phyloP scores from a whole-genome alignment of 2,113 vertebrate genomes.

The Vombatus ursinus region DNA sequence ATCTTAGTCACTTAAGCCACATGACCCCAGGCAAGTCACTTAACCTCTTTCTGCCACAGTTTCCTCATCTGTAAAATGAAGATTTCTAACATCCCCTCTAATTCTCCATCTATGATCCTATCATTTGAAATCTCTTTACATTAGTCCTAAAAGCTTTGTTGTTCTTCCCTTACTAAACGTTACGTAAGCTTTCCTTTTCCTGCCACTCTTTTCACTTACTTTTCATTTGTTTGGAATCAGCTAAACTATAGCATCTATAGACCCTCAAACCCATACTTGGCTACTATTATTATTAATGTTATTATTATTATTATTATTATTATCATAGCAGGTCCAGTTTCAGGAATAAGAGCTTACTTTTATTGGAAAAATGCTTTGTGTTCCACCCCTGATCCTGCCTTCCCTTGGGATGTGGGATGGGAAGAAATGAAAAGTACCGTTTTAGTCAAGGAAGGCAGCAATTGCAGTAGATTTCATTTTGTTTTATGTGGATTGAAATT shows the following conservation, averaged over 20 bases:
- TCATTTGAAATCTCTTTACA: background rate
- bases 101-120: background rate
- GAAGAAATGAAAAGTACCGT: background rate
- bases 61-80: background rate
- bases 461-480: background rate
- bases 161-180: background rate
- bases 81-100: background rate
- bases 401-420: background rate
- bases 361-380: background rate
- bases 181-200: background rate
- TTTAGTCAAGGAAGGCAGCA: background rate
- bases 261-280: background rate
- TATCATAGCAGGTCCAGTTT: conserved; percentile 2
- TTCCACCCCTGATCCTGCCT: background rate
- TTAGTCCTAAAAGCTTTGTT: background rate
- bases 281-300: no score
- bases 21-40: background rate
- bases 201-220: background rate
- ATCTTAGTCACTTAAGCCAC: background rate
- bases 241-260: background rate
- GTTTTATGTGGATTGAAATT: conserved; percentile 5
- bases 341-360: background rate
- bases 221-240: background rate
- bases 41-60: background rate
- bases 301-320: background rate